These are phyloP conservation scores for Borostomias antarcticus DNA, from an alignment of 2,797 vertebrate genomes.

Conservation along the genomic window DNA sequence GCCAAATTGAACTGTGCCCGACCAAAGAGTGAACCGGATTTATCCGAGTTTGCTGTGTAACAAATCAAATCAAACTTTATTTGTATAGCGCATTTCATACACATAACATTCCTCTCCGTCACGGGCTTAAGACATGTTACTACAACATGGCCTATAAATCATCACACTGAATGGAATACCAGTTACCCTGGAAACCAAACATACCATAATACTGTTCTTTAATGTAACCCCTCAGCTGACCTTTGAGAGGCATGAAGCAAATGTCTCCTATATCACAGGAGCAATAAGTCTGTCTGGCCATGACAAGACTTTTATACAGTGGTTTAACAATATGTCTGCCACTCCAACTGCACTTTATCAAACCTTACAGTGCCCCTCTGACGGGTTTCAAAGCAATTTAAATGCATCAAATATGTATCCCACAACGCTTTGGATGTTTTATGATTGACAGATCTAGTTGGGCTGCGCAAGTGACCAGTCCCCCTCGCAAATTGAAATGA, in stretches of 20 bases:
- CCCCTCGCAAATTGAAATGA: slow-evolving; percentile 17
- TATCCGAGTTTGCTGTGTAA: neutral
- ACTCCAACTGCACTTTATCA: slow-evolving; percentile 11
- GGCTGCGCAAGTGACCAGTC: neutral
- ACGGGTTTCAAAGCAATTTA: neutral
- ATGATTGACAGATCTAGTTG: neutral
- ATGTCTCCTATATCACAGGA: neutral
- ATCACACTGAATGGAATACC: neutral
- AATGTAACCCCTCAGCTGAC: too few relatives aligned
- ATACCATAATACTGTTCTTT: neutral
- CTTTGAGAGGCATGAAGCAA: neutral
- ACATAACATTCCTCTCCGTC: neutral
- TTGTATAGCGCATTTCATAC: too few relatives aligned
- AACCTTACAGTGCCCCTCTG: neutral
- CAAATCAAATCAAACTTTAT: too few relatives aligned
- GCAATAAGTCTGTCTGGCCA: neutral
- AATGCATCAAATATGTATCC: neutral
- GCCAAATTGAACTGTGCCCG: slow-evolving; percentile 21
- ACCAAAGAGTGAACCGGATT: slow-evolving; percentile 24
- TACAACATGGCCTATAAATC: neutral
- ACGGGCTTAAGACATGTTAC: neutral
- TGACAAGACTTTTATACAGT: neutral
- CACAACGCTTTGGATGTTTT: neutral
- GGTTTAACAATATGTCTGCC: neutral
- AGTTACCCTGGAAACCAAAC: neutral